These are phyloP conservation scores for Lichenostomus cassidix DNA, from an alignment of 2,113 vertebrate genomes.

Conservation along the genomic window DNA sequence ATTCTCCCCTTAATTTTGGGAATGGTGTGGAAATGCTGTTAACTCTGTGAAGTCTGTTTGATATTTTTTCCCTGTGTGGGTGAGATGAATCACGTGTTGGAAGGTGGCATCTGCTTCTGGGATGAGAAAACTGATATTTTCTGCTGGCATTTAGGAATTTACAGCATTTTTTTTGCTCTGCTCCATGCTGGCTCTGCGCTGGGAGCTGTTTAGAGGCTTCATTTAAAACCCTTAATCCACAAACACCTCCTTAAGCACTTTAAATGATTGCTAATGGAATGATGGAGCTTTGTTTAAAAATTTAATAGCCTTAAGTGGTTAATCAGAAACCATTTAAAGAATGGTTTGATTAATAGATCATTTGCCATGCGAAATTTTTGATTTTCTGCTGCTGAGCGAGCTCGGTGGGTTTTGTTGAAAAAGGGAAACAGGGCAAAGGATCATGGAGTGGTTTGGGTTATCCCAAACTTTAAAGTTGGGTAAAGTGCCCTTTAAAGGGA, in stretches of 20 bases:
- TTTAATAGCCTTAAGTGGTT: neutral
- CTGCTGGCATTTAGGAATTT: neutral
- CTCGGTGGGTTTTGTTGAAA: neutral
- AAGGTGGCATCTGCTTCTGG: neutral
- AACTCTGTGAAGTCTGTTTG: accelerated
- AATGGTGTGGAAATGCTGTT: accelerated
- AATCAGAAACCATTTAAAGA: neutral
- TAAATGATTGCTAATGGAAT: constrained; percentile 11
- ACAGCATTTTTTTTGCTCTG: accelerated
- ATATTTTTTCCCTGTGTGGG: neutral
- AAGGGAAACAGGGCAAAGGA: neutral
- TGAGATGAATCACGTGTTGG: neutral
- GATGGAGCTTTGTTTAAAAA: constrained; percentile 34
- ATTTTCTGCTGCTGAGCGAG: neutral
- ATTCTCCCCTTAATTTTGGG: accelerated
- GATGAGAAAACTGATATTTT: neutral
- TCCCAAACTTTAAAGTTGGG: too few relatives aligned
- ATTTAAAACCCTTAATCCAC: constrained; percentile 20
- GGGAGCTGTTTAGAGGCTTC: neutral
- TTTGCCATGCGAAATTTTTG: neutral
- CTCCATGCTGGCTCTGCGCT: neutral
- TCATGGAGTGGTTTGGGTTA: neutral
- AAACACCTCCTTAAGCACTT: neutral
- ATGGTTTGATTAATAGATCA: neutral
- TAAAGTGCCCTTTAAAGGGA: neutral